Evolutionary conservation across 2,113 vertebrate species (phyloP), one percentile per base, ranked within the genome.

Genomic region (Hypomesus transpacificus): DNA sequence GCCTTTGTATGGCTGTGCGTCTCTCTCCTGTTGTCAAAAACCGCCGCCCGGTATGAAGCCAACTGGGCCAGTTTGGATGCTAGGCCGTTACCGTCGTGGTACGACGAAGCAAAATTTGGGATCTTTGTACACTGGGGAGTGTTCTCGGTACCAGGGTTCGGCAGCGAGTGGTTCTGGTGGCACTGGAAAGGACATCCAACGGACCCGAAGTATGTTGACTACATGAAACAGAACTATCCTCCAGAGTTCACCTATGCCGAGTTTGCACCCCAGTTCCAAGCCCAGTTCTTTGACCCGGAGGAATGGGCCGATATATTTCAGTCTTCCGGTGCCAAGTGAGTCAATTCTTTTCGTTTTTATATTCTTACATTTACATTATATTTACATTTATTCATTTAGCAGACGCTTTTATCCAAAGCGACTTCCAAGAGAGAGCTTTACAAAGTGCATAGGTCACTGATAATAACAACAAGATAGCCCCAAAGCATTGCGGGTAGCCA

Each of bases 121-220:
- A 86, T 97, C 56, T 98, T 98, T 22, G 75, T 98, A 71, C 97
- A 98, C 90, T 98, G 95, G 96, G 97, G 97, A 0, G 94, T 98
- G 74, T 98, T 94, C 83, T 94, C 95, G 1, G 96, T 97, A 0
- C 96, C 96, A 0, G 93, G 91, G 9, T 98, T 95, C 79, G 91
- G 85, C 21, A 97, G 94, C 69, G 97, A 99, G 90, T 98, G 97
- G 97, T 99, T 99, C 87, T 98, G 97, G 97, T 98, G 96, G 95
- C 71, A 94, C 87, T 98, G 95, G 96, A 76, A 79, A 86, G 94
- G 93, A 0, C 61, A 85, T 14, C 54, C 34, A 0, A 68, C 87
- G 0, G 59, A 76, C 1, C 71, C 53, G 4, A 73, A 68, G 6
- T 96, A 90, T 20, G 77, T 91, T 72, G 4, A 0, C 18, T 98